These are phyloP conservation scores for Campoplex capitator DNA, from an alignment of 2,888 invertebrate species.

Conservation along the genomic window DNA sequence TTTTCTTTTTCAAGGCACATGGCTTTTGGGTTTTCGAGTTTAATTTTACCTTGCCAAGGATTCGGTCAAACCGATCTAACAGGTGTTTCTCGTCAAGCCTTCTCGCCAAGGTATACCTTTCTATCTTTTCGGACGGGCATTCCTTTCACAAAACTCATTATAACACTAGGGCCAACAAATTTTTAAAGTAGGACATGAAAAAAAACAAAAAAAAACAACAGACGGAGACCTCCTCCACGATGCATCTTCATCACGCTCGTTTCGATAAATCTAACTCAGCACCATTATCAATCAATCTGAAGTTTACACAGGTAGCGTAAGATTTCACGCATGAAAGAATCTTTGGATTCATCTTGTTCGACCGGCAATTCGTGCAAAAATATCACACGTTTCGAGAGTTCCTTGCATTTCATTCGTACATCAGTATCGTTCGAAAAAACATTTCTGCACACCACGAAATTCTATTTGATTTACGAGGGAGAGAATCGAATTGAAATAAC, in stretches of 20 bases:
- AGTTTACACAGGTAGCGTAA: background rate
- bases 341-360: too few relatives aligned
- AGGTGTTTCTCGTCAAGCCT: background rate
- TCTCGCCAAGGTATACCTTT: background rate
- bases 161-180: background rate
- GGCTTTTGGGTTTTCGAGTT: background rate
- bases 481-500: too few relatives aligned
- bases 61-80: conserved; percentile 13
- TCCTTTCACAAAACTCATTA: conserved; percentile 34
- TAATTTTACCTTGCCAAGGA: background rate
- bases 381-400: too few relatives aligned
- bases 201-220: background rate
- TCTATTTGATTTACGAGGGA: too few relatives aligned
- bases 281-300: background rate
- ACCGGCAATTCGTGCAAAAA: too few relatives aligned
- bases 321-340: background rate
- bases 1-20: background rate
- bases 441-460: too few relatives aligned
- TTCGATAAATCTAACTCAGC: conserved; percentile 77
- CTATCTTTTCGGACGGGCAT: background rate
- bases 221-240: conserved; percentile 10
- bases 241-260: conserved; percentile 38
- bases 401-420: too few relatives aligned
- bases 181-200: background rate
- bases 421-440: too few relatives aligned